Conservation (phyloP, 2,797 vertebrate genomes). For the Ambastaia sidthimunki region DNA sequence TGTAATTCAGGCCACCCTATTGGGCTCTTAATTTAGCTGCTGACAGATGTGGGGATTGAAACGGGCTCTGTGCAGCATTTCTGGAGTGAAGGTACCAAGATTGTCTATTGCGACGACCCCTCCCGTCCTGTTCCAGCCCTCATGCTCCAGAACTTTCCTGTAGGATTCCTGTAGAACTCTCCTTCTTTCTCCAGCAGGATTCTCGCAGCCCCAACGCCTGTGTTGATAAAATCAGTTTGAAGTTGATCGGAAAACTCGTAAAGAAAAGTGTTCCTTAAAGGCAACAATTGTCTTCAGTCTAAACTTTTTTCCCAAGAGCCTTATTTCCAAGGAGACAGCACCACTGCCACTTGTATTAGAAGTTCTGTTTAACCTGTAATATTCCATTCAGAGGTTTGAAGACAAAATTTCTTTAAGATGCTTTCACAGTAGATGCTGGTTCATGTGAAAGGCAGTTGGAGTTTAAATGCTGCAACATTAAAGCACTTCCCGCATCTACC, state of each 20-base stretch:
- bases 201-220: constrained; percentile 5
- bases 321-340: background rate
- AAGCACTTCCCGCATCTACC: constrained; percentile 8
- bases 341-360: too few species aligned
- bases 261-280: background rate
- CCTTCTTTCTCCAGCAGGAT: constrained; percentile 26
- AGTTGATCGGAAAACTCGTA: background rate
- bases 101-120: background rate
- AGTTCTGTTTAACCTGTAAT: too few species aligned
- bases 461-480: background rate
- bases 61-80: constrained; percentile 55
- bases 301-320: background rate
- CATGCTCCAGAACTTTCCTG: constrained; percentile 39
- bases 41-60: constrained; percentile 64
- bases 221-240: background rate
- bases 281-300: background rate
- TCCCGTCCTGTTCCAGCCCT: constrained; percentile 39
- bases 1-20: constrained; percentile 65
- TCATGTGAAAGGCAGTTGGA: background rate
- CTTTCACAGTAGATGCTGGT: constrained; percentile 6
- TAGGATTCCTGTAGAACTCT: constrained; percentile 26
- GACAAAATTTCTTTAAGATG: background rate
- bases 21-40: constrained; percentile 65
- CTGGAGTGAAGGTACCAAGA: constrained; percentile 59
- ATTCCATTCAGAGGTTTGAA: too few species aligned